These are phyloP conservation scores for Calcarius ornatus DNA, from an alignment of 2,113 vertebrate species.

Conservation along the genomic window DNA sequence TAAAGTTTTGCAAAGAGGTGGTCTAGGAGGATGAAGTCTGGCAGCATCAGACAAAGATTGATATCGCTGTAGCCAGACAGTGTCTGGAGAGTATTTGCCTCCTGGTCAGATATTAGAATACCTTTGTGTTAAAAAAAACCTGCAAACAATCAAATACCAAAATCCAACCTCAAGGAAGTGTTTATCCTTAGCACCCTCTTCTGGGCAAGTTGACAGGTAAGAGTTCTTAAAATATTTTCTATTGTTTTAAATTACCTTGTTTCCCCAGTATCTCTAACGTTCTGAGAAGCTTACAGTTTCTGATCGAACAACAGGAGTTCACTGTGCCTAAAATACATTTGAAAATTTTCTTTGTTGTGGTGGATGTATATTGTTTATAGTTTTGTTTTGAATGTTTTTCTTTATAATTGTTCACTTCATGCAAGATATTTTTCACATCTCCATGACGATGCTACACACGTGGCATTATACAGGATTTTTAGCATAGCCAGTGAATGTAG, in stretches of 20 bases:
- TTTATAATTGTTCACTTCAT: not conserved
- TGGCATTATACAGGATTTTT: not conserved
- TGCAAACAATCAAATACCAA: not conserved
- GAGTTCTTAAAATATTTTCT: not conserved
- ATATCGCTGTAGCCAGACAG: not conserved
- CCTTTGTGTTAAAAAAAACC: not conserved
- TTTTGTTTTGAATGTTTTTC: not conserved
- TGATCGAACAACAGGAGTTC: not conserved
- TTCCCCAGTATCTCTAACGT: not conserved
- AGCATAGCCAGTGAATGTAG: not conserved
- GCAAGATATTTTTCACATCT: not conserved
- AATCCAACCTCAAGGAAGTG: not conserved
- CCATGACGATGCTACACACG: fast-evolving
- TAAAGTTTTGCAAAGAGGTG: not conserved
- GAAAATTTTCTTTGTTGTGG: not conserved
- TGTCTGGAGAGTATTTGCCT: not conserved
- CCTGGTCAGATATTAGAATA: not conserved
- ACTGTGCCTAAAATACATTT: not conserved
- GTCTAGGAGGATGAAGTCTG: not conserved
- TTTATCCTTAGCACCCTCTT: conserved; percentile 20
- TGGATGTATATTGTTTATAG: not conserved
- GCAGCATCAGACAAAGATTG: not conserved
- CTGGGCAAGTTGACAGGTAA: not conserved
- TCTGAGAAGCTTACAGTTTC: not conserved
- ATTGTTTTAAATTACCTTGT: not conserved